Base-by-base conservation (phyloP, 2,888 invertebrate species). In the Amblyteles armatorius region DNA sequence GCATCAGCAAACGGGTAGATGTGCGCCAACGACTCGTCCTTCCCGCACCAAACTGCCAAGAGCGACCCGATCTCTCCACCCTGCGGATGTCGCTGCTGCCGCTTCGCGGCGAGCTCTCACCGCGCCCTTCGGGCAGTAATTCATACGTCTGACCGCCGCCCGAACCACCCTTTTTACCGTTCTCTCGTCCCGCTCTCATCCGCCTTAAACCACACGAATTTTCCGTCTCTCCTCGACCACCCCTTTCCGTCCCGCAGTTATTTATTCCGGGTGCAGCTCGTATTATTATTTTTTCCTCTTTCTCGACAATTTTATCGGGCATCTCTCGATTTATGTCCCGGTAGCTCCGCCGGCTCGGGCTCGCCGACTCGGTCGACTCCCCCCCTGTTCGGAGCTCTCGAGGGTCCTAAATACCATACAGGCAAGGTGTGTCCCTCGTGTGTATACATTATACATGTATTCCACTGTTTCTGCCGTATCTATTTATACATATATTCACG, bases 291-390 rank as follows among this genome's bases (percentile, higher is more conserved):
- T 84, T 87, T 87, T 87, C 79, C 82, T 86, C 88, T 87, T 85
- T 84, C 85, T 87, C 87, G 84, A 71, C 85, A 86, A 88, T 89
- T 89, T 88, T 90, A 89, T 90, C 89, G 86, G 86, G 82, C 87
- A 87, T 90, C 87, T 88, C 87, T 83, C 86, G 89, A 90, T 90
- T 89, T 90, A 89, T 89, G 88, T 82, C 71, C 65, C 44, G 57
- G 72, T 65, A 74, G 74, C 68, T 81, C 77, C 63, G 26, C 57
- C 71, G 78, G 63, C 55, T 16, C 0, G 44, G 44, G 52, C 69
- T 77, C 67, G 63, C 29, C 67, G 60, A 80, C 22, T 55, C 29
- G 48, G 19, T 40, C 60, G 65, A 69, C 29, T 60, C 67, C 67
- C 65, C 65, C 36, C 44, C 71, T 19, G 55, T 48, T 65, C 76